phyloP scores from a whole-genome alignment of 2,888 invertebrate species.

The Penaeus monodon region DNA sequence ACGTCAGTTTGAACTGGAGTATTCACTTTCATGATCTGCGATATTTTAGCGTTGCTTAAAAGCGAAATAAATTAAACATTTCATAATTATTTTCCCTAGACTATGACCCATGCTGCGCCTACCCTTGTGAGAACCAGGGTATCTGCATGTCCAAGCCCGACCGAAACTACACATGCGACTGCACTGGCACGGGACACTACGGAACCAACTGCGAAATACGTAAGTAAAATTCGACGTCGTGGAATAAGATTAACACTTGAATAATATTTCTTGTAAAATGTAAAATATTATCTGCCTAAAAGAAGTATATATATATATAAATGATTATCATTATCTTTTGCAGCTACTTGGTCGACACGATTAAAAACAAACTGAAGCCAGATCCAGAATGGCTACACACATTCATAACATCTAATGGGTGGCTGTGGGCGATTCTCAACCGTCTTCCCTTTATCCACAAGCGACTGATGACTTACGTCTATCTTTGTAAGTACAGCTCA shows the following conservation, averaged over 20 bases:
- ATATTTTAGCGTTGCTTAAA: too few relatives aligned
- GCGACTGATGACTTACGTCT: constrained; percentile 68
- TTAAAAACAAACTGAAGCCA: constrained; percentile 48
- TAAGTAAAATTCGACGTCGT: constrained; percentile 30
- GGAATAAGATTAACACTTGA: not conserved
- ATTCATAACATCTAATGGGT: constrained; percentile 68
- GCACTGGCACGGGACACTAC: constrained; percentile 68
- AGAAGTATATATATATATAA: not conserved
- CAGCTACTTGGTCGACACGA: constrained; percentile 56
- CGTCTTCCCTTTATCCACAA: constrained; percentile 67
- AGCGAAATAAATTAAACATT: too few relatives aligned
- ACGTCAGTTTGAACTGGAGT: too few relatives aligned
- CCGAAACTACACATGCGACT: constrained; percentile 69
- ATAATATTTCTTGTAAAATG: too few relatives aligned
- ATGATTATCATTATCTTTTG: not conserved
- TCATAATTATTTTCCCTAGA: constrained; percentile 21
- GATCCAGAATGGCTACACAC: constrained; percentile 56
- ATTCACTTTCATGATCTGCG: too few relatives aligned
- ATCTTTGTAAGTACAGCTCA: constrained; percentile 68
- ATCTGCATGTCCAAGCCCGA: constrained; percentile 68
- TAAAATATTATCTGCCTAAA: not conserved
- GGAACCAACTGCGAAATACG: constrained; percentile 68
- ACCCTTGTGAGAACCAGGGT: constrained; percentile 70
- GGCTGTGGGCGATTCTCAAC: constrained; percentile 69
- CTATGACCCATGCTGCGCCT: constrained; percentile 70